Evolutionary conservation across 2,113 vertebrate species (phyloP).

Genomic region (Bambusicola thoracicus): DNA sequence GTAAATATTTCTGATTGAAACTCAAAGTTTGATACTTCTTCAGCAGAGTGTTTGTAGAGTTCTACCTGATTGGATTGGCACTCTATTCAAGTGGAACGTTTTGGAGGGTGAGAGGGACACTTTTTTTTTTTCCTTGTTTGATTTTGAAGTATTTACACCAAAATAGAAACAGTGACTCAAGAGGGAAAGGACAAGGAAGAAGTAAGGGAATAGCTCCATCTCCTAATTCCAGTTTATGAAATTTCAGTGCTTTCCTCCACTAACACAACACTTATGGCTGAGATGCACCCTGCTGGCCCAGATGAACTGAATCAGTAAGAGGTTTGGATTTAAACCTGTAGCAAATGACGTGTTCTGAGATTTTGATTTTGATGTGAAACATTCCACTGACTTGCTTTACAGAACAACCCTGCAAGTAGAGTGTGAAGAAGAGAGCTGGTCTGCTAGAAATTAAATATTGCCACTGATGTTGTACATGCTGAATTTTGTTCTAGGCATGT

Average conservation of each 20-base stretch:
- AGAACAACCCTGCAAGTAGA: background rate
- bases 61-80: background rate
- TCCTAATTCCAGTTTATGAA: background rate
- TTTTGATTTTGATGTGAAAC: background rate
- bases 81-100: background rate
- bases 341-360: background rate
- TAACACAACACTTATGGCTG: background rate
- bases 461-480: background rate
- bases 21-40: background rate
- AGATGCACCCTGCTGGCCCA: background rate
- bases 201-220: background rate
- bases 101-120: background rate
- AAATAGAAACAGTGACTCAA: background rate
- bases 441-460: background rate
- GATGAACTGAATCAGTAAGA: background rate
- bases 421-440: background rate
- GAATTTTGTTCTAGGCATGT: background rate
- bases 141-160: background rate
- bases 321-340: background rate
- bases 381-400: background rate
- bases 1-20: background rate
- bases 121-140: background rate
- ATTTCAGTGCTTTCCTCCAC: background rate
- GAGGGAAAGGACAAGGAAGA: background rate
- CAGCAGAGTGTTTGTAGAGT: background rate